These are phyloP conservation scores for Pseudomyrmex pallidus DNA, from an alignment of 1,140 invertebrate species.

Conservation along the genomic window DNA sequence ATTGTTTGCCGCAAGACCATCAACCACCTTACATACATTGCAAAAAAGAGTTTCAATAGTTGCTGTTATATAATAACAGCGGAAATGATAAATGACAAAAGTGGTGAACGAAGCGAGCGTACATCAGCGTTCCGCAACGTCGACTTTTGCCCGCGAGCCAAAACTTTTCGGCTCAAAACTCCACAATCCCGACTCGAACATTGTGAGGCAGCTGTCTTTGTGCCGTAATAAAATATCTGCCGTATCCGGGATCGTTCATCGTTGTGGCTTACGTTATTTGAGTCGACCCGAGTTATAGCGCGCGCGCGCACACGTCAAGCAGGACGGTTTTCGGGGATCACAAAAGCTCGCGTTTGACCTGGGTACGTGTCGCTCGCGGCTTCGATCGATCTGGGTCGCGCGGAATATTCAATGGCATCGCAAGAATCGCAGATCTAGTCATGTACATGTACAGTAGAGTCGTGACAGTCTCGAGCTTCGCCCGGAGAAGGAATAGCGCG, in stretches of 20 bases:
- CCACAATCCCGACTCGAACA: background rate
- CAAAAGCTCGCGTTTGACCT: slow-evolving; percentile 50
- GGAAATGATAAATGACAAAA: slow-evolving; percentile 36
- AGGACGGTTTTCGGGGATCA: slow-evolving; percentile 34
- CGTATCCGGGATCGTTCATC: slow-evolving; percentile 36
- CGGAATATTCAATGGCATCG: slow-evolving; percentile 40
- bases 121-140: slow-evolving; percentile 19
- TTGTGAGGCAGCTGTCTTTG: slow-evolving; percentile 39
- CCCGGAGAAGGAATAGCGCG: slow-evolving; percentile 16
- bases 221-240: slow-evolving; percentile 44
- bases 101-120: background rate
- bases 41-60: background rate
- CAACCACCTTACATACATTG: background rate
- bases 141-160: slow-evolving; percentile 7
- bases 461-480: background rate
- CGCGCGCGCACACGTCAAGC: background rate
- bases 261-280: background rate
- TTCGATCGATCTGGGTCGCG: slow-evolving; percentile 55
- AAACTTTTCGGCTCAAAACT: slow-evolving; percentile 37
- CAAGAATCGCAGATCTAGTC: slow-evolving; percentile 32
- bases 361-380: background rate
- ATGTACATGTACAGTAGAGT: background rate
- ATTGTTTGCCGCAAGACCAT: background rate
- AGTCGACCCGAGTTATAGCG: background rate
- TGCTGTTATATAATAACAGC: background rate